phyloP scores from a whole-genome alignment of 2,797 vertebrate species.

The Mormyrus proboscirostris region DNA sequence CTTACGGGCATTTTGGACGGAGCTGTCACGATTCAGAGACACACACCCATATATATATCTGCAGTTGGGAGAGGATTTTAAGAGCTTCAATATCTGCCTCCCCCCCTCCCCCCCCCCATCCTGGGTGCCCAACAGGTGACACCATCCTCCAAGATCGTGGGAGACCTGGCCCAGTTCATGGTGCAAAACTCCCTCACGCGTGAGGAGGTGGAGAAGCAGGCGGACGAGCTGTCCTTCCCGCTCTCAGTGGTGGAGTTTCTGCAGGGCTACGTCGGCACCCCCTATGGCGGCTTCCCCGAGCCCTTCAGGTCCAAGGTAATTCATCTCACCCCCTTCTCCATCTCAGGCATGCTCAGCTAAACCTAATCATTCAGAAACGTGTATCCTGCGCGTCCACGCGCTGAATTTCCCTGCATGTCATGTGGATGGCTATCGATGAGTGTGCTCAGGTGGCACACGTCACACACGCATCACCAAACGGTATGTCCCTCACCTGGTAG shows the following conservation, averaged over 20 bases:
- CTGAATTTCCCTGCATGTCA: neutral
- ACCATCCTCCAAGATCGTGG: constrained; percentile 90
- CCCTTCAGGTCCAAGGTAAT: constrained; percentile 81
- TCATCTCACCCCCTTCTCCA: neutral
- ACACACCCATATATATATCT: neutral
- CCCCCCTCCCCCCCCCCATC: neutral
- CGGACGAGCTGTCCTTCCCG: constrained; percentile 88
- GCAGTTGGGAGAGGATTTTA: neutral
- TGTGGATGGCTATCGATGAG: neutral
- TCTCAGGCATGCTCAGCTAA: neutral
- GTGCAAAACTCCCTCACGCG: constrained; percentile 81
- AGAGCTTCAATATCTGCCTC: neutral
- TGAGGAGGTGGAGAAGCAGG: constrained; percentile 73
- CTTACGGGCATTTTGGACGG: neutral
- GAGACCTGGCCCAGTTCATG: constrained; percentile 95
- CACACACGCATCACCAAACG: neutral
- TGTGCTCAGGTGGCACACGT: neutral
- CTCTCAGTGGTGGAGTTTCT: constrained; percentile 87
- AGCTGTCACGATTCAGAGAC: neutral
- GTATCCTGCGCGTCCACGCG: neutral
- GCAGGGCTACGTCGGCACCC: constrained; percentile 82
- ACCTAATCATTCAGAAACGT: neutral
- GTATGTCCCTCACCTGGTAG: neutral
- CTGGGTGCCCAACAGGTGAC: constrained; percentile 68
- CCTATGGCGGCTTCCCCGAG: constrained; percentile 88